These are phyloP conservation scores for Caretta caretta DNA, from an alignment of 2,113 vertebrate species.

Conservation along the genomic window DNA sequence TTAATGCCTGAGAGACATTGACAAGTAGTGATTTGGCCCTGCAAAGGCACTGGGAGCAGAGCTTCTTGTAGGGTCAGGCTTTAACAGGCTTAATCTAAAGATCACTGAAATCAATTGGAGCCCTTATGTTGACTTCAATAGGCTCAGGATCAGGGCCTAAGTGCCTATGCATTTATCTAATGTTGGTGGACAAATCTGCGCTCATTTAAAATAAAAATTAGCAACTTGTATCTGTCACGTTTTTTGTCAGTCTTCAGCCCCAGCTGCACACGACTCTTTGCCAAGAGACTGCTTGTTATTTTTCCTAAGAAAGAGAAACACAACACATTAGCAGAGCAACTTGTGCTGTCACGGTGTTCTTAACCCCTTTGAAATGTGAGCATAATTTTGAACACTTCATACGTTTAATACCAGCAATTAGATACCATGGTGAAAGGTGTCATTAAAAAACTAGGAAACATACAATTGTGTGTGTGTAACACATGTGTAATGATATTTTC, in stretches of 20 bases:
- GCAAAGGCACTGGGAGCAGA: background rate
- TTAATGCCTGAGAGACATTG: constrained; percentile 27
- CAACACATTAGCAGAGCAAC: constrained; percentile 27
- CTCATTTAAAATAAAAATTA: background rate
- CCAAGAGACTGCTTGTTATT: background rate
- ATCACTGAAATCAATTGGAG: background rate
- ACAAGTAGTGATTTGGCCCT: background rate
- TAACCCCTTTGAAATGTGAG: constrained; percentile 23
- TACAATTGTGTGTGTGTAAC: background rate
- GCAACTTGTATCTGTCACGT: background rate
- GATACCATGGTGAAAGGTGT: constrained; percentile 41
- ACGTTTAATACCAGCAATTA: background rate
- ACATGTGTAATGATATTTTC: constrained; percentile 3
- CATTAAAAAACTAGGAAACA: background rate
- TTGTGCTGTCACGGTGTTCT: constrained; percentile 15
- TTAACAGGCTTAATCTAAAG: background rate
- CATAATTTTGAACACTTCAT: constrained; percentile 29
- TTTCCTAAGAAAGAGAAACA: constrained; percentile 21
- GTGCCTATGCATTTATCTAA: background rate
- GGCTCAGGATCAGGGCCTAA: background rate
- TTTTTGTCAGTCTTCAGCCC: background rate
- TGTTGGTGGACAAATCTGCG: background rate
- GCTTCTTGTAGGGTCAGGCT: background rate
- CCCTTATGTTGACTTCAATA: background rate
- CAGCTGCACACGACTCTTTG: background rate